These are phyloP conservation scores for Alligator sinensis DNA, from an alignment of 2,113 vertebrate genomes.

Conservation along the genomic window DNA sequence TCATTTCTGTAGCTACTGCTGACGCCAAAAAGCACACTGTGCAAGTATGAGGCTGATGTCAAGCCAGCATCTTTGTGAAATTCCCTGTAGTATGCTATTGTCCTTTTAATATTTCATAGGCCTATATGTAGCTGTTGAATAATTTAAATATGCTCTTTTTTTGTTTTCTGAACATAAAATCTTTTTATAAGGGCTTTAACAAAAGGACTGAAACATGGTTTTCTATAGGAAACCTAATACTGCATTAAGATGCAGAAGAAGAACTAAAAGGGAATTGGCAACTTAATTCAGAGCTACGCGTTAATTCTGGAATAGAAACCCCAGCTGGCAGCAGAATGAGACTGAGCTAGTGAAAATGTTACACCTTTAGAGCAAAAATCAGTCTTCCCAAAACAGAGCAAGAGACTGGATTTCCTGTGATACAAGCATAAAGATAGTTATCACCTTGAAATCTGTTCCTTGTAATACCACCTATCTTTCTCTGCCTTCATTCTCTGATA, in stretches of 20 bases:
- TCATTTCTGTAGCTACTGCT: not conserved
- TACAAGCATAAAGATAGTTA: not conserved
- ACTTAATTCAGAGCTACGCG: not conserved
- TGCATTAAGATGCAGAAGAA: constrained; percentile 29
- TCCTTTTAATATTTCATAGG: constrained; percentile 71
- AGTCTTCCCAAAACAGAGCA: not conserved
- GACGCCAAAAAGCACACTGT: not conserved
- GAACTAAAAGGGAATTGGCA: not conserved
- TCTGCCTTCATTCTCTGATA: not conserved
- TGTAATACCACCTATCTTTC: not conserved
- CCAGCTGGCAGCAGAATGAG: not conserved
- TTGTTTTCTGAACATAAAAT: constrained; percentile 8
- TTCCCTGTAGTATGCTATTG: constrained; percentile 25
- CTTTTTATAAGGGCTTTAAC: constrained; percentile 48
- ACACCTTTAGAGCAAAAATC: not conserved
- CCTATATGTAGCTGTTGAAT: constrained; percentile 71
- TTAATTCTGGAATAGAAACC: not conserved
- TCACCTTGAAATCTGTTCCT: not conserved
- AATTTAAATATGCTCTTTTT: constrained; percentile 59
- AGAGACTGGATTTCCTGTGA: not conserved
- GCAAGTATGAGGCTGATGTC: not conserved
- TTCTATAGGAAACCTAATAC: constrained; percentile 16
- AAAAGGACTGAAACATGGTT: constrained; percentile 27
- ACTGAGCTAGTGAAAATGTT: not conserved
- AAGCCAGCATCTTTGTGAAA: constrained; percentile 26